Base-by-base conservation (phyloP, 2,888 invertebrate species). In the Archips crataeganus region DNA sequence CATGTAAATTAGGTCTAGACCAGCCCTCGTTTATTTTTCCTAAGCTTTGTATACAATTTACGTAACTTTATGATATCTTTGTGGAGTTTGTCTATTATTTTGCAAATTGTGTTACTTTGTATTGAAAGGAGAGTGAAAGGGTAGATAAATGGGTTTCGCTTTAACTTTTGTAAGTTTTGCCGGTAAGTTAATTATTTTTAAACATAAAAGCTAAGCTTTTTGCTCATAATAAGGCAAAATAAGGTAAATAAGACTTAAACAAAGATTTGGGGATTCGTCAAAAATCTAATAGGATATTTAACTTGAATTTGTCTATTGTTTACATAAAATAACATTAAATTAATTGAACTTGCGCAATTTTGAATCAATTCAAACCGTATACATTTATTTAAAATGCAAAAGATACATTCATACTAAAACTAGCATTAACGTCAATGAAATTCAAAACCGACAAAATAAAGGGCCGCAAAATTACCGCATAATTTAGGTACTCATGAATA, bases 1-100 rank as follows among this genome's bases (percentile, higher is more conserved):
- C 88, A 94, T 93, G 92, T 90, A 93, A 93, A 94, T 93, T 85
- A 87, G 86, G 85, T 87, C 85, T 88, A 87, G 84, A 80, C 85
- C 80, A 82, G 80, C 81, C 80, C 82, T 57, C 70, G 59, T 84
- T 84, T 84, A 84, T 85, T 87, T 88, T 86, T 85, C 82, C 81
- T 79, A 79, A 78, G 79, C 72, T 70, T 73, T 73, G 65, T 73
- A 76, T 77, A 78, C 78, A 79, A 75, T 75, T 76, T 66, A 76
- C 78, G 66, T 75, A 67, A 68, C 68, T 75, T 54, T 66, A 65
- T 71, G 60, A 71, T 74, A 65, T 60, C 73, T 73, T 51, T 60
- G 59, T 39, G 45, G 51, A 71, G 63, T 71, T 72, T 10, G 60
- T 45, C 63, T 68, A 68, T 69, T 73, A 73, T 73, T 69, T 73